A percentile compares a stretch with the other conserved stretches of the same genome.
Evolutionary conservation across 2,797 vertebrate genomes (phyloP).

Genomic region (Cyclopterus lumpus): DNA sequence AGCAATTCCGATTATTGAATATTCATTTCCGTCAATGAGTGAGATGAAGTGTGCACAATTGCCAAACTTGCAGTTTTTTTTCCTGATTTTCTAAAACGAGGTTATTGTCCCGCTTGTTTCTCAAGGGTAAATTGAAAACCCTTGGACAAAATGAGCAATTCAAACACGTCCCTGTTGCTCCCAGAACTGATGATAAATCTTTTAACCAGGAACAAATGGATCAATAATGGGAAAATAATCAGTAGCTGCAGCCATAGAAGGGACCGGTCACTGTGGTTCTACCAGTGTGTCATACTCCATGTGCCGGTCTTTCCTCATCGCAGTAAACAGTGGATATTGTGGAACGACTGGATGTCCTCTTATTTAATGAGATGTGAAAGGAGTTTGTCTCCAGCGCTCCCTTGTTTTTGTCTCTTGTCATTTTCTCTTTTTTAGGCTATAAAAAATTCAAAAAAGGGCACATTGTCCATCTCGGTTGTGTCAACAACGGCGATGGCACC

Average conservation of each 20-base stretch:
- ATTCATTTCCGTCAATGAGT: not conserved
- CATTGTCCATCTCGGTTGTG: constrained; percentile 48
- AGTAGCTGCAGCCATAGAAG: not conserved
- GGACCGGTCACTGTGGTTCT: not conserved
- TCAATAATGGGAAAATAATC: not conserved
- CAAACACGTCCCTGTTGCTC: not conserved
- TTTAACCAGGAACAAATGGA: not conserved
- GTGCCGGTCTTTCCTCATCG: not conserved
- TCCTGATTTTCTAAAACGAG: not conserved
- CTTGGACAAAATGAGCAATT: not conserved
- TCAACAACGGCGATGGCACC: constrained; percentile 38
- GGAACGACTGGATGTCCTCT: constrained; percentile 23
- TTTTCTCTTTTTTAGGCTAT: not conserved
- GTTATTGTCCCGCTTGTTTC: not conserved
- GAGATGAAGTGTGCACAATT: not conserved
- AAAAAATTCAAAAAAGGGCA: no score
- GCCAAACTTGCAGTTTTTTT: not conserved
- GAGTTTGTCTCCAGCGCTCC: not conserved
- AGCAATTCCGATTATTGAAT: not conserved
- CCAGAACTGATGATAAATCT: not conserved
- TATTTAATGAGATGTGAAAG: constrained; percentile 27
- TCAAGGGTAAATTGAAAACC: not conserved
- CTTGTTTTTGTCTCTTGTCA: not conserved
- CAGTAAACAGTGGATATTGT: not conserved
- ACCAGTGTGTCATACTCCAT: not conserved